Base-by-base conservation (phyloP, 35 echinoderm and acorn worm genomes). In the Acanthaster planci region DNA sequence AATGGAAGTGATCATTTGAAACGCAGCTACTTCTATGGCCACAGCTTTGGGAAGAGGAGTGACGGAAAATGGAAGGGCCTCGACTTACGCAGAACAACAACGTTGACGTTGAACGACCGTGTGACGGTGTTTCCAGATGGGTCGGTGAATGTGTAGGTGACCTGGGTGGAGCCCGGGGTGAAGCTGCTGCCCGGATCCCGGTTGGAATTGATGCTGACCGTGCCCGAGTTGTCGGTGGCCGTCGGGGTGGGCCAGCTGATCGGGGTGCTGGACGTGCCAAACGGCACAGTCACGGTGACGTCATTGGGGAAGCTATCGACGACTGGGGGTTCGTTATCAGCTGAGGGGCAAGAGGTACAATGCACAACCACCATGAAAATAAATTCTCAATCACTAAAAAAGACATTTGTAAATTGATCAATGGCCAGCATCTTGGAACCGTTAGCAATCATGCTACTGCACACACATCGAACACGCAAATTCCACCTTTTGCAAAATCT, bases 111-210 rank as follows among this genome's bases (percentile, higher is more conserved):
- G 51, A 92, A 92, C 17, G 77, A 36, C 30, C 90, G 87, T 18
- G 56, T 29, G 38, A 60, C 78, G 32, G 37, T 23, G 32, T 92
- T 92, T 59, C 79, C 79, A 16, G 90, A 68, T 0, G 30, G 47
- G 77, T 92, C 90, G 51, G 35, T 82, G 85, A 88, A 92, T 10
- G 78, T 78, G 67, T 92, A 92, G 5, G 38, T 60, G 35, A 92
- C 90, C 21, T 22, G 1, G 52, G 90, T 92, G n/a, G 85, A 27
- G 3, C 90, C 90, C 15, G 87, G 39, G 23, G 15, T 39, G 60
- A 92, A 92, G 15, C 32, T 10, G 51, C 38, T 76, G 7, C 64
- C 80, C 37, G 90, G 91, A 0, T 40, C 12, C 1, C 1, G 4
- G 10, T 26, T 31, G 8, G 23, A 31, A 2, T 26, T 72, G 23